A percentile compares a stretch with the other conserved stretches of the same genome.
These are phyloP conservation scores for Moxostoma hubbsi DNA, from an alignment of 2,797 vertebrate genomes.

Conservation along the genomic window DNA sequence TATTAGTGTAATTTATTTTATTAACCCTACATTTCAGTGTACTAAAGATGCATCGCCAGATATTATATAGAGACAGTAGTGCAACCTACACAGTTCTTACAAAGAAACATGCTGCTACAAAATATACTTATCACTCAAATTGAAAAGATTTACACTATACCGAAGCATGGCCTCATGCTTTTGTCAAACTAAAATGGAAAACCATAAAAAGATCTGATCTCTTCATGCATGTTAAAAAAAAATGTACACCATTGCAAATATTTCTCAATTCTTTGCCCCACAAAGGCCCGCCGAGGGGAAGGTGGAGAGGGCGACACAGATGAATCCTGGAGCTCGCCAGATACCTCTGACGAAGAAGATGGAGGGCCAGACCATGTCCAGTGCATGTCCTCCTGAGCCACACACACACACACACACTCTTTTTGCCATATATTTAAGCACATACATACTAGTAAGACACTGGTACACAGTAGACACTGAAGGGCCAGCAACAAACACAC, in stretches of 20 bases:
- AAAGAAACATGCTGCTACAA: not conserved
- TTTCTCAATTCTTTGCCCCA: not conserved
- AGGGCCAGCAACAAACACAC: slow-evolving; percentile 53
- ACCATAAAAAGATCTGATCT: not conserved
- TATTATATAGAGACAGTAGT: not conserved
- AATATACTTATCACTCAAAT: not conserved
- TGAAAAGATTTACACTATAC: not conserved
- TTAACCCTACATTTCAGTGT: not conserved
- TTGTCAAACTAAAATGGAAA: not conserved
- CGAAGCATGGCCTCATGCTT: not conserved
- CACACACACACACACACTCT: slow-evolving; percentile 50
- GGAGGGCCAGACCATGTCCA: slow-evolving; percentile 93
- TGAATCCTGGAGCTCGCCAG: slow-evolving; percentile 90
- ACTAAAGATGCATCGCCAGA: not conserved
- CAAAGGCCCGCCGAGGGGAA: slow-evolving; percentile 72
- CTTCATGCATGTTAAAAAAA: not conserved
- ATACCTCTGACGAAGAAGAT: slow-evolving; percentile 92
- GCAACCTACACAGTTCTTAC: not conserved
- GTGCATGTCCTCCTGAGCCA: slow-evolving; percentile 94
- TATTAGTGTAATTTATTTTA: not conserved
- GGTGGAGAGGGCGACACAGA: slow-evolving; percentile 87
- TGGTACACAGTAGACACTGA: slow-evolving; percentile 71
- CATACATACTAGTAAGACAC: slow-evolving; percentile 75
- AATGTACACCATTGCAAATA: not conserved
- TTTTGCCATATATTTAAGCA: slow-evolving; percentile 75